Percentiles rank a stretch among this genome's conserved stretches.
phyloP scores from a whole-genome alignment of 2,113 vertebrate genomes.

The Lophura nycthemera region DNA sequence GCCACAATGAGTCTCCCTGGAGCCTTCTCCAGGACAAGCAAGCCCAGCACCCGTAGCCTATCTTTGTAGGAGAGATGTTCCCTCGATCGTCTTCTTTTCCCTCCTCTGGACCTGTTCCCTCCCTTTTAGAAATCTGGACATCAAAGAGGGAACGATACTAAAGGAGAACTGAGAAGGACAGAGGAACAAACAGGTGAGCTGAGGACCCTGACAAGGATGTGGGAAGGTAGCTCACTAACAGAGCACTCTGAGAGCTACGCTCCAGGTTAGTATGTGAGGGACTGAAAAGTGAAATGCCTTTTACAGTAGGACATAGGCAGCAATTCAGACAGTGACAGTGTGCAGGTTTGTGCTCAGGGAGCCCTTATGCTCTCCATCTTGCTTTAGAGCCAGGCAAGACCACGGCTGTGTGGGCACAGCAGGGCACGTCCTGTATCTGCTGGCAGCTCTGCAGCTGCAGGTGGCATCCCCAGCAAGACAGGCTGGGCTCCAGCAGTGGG shows the following conservation, averaged over 20 bases:
- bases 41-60: too few species aligned
- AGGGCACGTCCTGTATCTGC: rapidly evolving
- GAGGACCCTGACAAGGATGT: background rate
- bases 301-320: background rate
- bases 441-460: background rate
- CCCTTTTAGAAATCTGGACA: background rate
- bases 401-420: background rate
- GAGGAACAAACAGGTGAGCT: background rate
- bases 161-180: background rate
- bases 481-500: background rate
- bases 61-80: too few species aligned
- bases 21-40: too few species aligned
- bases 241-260: background rate
- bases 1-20: too few species aligned
- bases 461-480: background rate
- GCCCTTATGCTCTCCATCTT: rapidly evolving
- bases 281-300: background rate
- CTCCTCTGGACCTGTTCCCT: background rate
- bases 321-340: background rate
- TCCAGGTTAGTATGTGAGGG: background rate
- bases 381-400: background rate
- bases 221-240: background rate
- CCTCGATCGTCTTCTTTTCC: too few species aligned
- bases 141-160: background rate
- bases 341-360: background rate